These are phyloP conservation scores for Stegophylla sp. DNA, from an alignment of 2,888 invertebrate species.

Conservation along the genomic window DNA sequence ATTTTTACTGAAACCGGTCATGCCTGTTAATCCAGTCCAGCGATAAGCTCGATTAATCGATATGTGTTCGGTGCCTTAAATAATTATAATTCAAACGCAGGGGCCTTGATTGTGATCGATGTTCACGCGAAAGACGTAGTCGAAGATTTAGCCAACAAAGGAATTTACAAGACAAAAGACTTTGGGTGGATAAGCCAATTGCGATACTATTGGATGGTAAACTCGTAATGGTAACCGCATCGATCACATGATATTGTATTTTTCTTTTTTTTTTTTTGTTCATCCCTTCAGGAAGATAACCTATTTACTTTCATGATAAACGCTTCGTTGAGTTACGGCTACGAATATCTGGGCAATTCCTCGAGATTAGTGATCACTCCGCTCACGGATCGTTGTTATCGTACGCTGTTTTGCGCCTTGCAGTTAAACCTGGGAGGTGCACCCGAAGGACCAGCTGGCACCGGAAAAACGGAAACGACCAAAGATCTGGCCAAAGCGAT, in stretches of 20 bases:
- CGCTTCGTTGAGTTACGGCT: conserved; percentile 85
- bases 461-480: conserved; percentile 92
- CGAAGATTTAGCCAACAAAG: conserved; percentile 70
- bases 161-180: conserved; percentile 68
- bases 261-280: too few relatives aligned
- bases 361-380: conserved; percentile 92
- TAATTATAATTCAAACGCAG: too few relatives aligned
- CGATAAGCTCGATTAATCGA: too few relatives aligned
- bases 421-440: conserved; percentile 75
- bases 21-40: too few relatives aligned
- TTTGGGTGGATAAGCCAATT: conserved; percentile 92
- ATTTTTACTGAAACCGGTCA: too few relatives aligned
- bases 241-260: too few relatives aligned
- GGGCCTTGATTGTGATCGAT: conserved; percentile 89
- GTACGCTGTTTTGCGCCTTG: conserved; percentile 89
- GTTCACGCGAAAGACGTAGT: conserved; percentile 91
- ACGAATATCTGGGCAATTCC: conserved; percentile 92
- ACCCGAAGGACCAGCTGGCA: conserved; percentile 83
- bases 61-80: too few relatives aligned
- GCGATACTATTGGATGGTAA: conserved; percentile 84
- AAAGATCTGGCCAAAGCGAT: conserved; percentile 95
- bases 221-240: neutral
- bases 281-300: conserved; percentile 66
- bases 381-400: conserved; percentile 89
- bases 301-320: conserved; percentile 87